Conservation (phyloP, 2,797 vertebrate species). For the Chloroceryle amazona region DNA sequence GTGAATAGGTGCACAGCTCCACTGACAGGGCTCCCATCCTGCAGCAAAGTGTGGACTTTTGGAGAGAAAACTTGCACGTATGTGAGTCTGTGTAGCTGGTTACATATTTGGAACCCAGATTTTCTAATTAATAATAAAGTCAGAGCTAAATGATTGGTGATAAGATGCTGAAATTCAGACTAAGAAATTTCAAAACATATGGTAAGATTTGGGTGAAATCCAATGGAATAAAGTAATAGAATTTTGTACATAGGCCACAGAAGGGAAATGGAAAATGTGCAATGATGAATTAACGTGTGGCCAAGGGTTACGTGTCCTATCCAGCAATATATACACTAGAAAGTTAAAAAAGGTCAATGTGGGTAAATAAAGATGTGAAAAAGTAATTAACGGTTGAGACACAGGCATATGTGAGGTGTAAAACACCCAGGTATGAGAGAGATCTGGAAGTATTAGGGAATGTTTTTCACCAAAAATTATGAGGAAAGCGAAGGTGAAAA, state of each 20-base stretch:
- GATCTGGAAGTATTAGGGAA: constrained; percentile 32
- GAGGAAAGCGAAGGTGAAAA: constrained; percentile 61
- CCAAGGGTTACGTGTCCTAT: constrained; percentile 50
- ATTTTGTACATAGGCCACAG: constrained; percentile 66
- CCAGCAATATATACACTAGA: constrained; percentile 35
- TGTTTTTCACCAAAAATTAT: constrained; percentile 57
- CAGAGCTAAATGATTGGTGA: constrained; percentile 63
- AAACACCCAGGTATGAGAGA: constrained; percentile 13
- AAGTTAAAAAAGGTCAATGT: constrained; percentile 51
- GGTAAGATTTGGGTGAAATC: constrained; percentile 57
- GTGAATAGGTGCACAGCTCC: neutral
- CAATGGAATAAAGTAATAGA: constrained; percentile 72
- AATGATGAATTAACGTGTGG: constrained; percentile 68
- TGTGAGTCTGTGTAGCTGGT: constrained; percentile 4
- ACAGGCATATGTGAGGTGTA: constrained; percentile 16
- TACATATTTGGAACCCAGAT: constrained; percentile 53
- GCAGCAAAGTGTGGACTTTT: neutral
- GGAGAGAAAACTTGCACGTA: neutral
- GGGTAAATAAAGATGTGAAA: constrained; percentile 65
- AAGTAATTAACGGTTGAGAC: constrained; percentile 55
- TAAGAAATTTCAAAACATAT: constrained; percentile 67
- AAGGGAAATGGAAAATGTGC: constrained; percentile 70
- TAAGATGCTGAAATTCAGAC: constrained; percentile 69
- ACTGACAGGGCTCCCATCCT: neutral
- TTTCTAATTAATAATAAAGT: constrained; percentile 71